Percentiles rank a stretch among this genome's conserved stretches.
These are phyloP conservation scores for Folsomia manolachei DNA, from an alignment of 2,888 invertebrate genomes.

Conservation along the genomic window DNA sequence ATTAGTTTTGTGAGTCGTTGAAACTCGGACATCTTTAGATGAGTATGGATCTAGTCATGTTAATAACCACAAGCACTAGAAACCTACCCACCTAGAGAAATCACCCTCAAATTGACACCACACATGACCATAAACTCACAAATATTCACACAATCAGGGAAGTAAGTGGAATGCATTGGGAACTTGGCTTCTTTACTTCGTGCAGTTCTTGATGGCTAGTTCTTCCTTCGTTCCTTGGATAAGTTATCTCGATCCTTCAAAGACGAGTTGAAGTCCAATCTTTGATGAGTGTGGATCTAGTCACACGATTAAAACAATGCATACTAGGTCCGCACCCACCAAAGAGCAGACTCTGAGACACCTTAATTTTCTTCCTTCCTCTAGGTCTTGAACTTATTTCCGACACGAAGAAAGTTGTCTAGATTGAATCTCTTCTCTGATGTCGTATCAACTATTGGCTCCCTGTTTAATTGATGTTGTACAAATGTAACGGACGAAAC, in stretches of 20 bases:
- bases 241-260: slow-evolving; percentile 3
- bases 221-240: background rate
- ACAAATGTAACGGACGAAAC: background rate
- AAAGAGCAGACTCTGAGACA: slow-evolving; percentile 57
- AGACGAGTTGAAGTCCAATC: slow-evolving; percentile 52
- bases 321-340: slow-evolving; percentile 73
- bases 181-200: background rate
- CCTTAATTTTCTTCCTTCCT: background rate
- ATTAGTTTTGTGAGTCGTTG: slow-evolving; percentile 24
- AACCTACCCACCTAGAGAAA: slow-evolving; percentile 48
- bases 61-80: slow-evolving; percentile 45
- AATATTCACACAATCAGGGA: slow-evolving; percentile 15
- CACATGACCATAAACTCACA: too few species aligned
- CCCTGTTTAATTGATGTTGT: too few species aligned
- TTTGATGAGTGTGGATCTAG: slow-evolving; percentile 89
- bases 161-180: background rate
- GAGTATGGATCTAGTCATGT: slow-evolving; percentile 51
- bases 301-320: slow-evolving; percentile 64
- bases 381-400: background rate
- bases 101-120: too few species aligned
- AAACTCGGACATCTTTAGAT: slow-evolving; percentile 48
- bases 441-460: too few species aligned
- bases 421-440: too few species aligned
- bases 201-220: background rate
- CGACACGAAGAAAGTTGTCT: background rate